Conservation (phyloP, 2,113 vertebrate genomes). For the Phaethornis superciliosus region DNA sequence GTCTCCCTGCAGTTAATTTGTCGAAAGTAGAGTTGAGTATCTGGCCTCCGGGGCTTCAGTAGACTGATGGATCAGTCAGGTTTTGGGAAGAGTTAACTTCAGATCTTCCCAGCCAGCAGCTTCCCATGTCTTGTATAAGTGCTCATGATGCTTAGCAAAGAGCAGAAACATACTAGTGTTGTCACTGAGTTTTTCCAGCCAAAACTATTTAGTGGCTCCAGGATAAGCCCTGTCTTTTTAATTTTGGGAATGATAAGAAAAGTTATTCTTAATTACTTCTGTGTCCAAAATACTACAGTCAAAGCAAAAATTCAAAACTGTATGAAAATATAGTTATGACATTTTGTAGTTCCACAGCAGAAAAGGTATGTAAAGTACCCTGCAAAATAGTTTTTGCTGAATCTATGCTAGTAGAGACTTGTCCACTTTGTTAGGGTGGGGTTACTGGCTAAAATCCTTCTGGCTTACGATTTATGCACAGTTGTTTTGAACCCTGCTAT, state of each 20-base stretch:
- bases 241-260: neutral
- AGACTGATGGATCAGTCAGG: neutral
- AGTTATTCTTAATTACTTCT: neutral
- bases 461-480: constrained; percentile 5
- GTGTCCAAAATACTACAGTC: neutral
- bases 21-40: neutral
- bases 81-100: neutral
- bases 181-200: neutral
- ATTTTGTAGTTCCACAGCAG: neutral
- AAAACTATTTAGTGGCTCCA: neutral
- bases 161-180: neutral
- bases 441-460: constrained; percentile 33
- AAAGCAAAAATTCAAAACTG: neutral
- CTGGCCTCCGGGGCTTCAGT: neutral
- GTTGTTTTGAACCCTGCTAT: constrained; percentile 41
- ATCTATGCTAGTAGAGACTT: constrained; percentile 51
- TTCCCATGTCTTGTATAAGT: neutral
- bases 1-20: neutral
- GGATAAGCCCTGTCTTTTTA: neutral
- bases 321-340: neutral
- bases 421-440: constrained; percentile 17
- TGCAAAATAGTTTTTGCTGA: neutral
- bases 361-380: neutral
- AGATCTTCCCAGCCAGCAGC: neutral
- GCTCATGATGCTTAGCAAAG: neutral